Evolutionary conservation across 2,113 vertebrate genomes (phyloP).

Genomic region (Mesoclemmys tuberculata): DNA sequence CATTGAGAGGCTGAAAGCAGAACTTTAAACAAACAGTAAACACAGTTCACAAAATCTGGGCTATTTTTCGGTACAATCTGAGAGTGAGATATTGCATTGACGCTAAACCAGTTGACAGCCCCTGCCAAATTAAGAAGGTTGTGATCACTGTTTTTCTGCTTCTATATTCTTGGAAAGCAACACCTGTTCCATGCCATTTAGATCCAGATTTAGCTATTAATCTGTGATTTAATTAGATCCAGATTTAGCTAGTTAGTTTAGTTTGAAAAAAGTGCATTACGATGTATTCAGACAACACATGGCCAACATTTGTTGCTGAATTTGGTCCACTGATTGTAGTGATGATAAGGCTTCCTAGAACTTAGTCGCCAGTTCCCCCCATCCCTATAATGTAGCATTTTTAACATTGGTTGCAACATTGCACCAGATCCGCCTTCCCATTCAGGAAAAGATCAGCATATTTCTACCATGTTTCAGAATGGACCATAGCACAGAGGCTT

Average conservation of each 20-base stretch:
- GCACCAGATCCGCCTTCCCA: neutral
- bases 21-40: constrained; percentile 45
- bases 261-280: neutral
- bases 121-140: neutral
- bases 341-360: neutral
- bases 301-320: no score
- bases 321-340: neutral
- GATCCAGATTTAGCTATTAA: neutral
- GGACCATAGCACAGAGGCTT: fast-evolving
- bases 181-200: neutral
- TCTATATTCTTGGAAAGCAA: neutral
- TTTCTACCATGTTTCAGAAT: neutral
- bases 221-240: neutral
- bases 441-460: fast-evolving
- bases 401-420: fast-evolving
- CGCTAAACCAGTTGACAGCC: neutral
- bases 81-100: constrained; percentile 5
- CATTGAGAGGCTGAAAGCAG: neutral
- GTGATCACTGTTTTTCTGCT: neutral
- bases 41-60: neutral
- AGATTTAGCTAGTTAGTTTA: neutral
- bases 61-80: constrained; percentile 16
- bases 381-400: neutral
- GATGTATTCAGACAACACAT: no score
- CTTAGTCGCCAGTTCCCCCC: fast-evolving